A percentile compares a stretch with the other conserved stretches of the same genome.
These are phyloP conservation scores for Idaea aversata DNA, from an alignment of 2,888 invertebrate species.

Conservation along the genomic window DNA sequence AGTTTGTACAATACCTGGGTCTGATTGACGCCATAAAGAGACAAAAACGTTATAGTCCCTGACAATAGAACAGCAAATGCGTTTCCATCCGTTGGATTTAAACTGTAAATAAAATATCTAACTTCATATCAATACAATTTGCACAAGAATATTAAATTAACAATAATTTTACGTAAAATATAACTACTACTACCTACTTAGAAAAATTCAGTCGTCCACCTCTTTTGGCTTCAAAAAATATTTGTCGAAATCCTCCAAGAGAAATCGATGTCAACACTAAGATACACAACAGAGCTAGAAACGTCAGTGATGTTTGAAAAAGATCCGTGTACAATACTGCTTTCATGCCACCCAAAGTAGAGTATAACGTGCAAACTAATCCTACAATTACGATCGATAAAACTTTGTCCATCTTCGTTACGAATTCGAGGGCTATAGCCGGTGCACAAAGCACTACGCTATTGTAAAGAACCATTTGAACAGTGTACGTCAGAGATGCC, in stretches of 20 bases:
- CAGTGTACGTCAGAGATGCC: slow-evolving; percentile 90
- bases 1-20: slow-evolving; percentile 72
- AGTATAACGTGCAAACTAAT: slow-evolving; percentile 91
- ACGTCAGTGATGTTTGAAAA: slow-evolving; percentile 92
- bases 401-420: slow-evolving; percentile 87
- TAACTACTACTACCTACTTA: slow-evolving; percentile 70
- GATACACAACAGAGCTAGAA: slow-evolving; percentile 88
- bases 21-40: slow-evolving; percentile 93
- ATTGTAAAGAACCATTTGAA: slow-evolving; percentile 94
- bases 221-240: slow-evolving; percentile 85
- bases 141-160: not conserved
- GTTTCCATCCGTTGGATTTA: slow-evolving; percentile 90
- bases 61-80: slow-evolving; percentile 89
- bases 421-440: slow-evolving; percentile 91
- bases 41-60: slow-evolving; percentile 88
- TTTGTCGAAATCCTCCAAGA: slow-evolving; percentile 84
- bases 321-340: slow-evolving; percentile 93
- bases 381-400: slow-evolving; percentile 87
- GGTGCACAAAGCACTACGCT: slow-evolving; percentile 97
- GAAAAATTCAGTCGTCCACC: slow-evolving; percentile 85
- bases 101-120: slow-evolving; percentile 80
- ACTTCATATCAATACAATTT: slow-evolving; percentile 16
- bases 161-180: not conserved
- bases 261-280: slow-evolving; percentile 86
- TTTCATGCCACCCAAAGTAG: slow-evolving; percentile 94